Evolutionary conservation across 2,888 invertebrate species (phyloP), one percentile per base, ranked within the genome.

Genomic region (Andrena camellia): DNA sequence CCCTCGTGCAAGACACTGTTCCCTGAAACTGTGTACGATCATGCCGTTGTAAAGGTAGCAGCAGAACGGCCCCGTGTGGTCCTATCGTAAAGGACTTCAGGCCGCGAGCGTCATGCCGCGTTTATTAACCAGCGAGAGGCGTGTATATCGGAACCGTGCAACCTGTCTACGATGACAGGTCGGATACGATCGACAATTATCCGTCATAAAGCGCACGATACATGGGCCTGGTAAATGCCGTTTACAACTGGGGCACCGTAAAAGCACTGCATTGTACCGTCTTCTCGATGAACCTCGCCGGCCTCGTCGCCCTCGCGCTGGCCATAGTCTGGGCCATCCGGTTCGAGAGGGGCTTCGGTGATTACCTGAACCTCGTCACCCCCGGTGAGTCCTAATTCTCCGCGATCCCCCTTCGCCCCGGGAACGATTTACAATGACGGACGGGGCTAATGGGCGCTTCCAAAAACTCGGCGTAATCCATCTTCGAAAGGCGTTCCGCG

Each of bases 141-240:
- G 23, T 57, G 57, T 17, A 26, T 13, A 57, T 57, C 23, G 23
- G 10, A 23, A 64, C 26, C 52, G n/a, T 13, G 13, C 10, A 8
- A 78, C 13, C 62, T 57, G 67, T 67, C 57, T 81, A 83, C 31
- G 48, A 83, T 81, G 82, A 75, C 75, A 59, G 70, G 35, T 31
- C 2, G 57, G 60, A 68, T 64, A 54, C 26, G 57, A 48, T 10
- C 42, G 74, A 59, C 67, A 20, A 60, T 76, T n/a, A 42, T 72
- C 62, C 63, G 13, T 42, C 31, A 31, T 20, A 66, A 79, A 79
- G 35, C 35, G 26, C 20, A 67, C 67, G 13, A 85, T 85, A 81
- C 74, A 88, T 88, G 88, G 88, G 86, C 74, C 54, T 82, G 74
- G 79, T 84, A 74, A 87, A 81, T 84, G 81, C 79, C 76, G 67